Evolutionary conservation across 2,888 invertebrate genomes (phyloP).

Genomic region (Celastrina argiolus): DNA sequence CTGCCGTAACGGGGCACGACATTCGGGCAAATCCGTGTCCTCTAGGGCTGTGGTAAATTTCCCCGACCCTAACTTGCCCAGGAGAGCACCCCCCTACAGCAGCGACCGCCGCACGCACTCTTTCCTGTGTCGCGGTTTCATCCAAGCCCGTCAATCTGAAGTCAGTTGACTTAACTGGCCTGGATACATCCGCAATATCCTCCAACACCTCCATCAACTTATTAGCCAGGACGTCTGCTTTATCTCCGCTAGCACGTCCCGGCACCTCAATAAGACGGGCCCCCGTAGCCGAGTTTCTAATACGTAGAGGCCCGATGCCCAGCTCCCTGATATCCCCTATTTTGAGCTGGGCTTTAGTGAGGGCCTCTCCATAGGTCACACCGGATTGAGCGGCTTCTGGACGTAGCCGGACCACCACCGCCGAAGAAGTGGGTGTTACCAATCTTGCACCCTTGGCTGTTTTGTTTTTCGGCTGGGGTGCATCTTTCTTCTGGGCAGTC

Average conservation of each 20-base stretch:
- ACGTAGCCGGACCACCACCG: not conserved
- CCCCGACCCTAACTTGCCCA: not conserved
- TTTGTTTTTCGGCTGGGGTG: not conserved
- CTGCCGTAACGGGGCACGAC: not conserved
- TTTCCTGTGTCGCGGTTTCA: not conserved
- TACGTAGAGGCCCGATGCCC: not conserved
- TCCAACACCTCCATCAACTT: not conserved
- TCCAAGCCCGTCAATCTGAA: not conserved
- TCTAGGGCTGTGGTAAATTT: not conserved
- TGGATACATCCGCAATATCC: not conserved
- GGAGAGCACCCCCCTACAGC: not conserved
- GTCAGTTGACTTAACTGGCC: not conserved
- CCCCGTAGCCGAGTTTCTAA: not conserved
- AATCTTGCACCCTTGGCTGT: not conserved
- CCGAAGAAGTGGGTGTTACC: not conserved
- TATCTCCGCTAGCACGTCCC: not conserved
- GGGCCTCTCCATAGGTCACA: not conserved
- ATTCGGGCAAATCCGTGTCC: not conserved
- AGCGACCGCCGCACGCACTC: not conserved
- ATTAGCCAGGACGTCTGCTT: not conserved
- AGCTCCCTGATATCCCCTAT: not conserved
- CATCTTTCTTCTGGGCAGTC: not conserved
- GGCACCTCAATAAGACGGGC: too few relatives aligned
- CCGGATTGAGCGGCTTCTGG: not conserved
- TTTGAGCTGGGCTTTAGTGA: not conserved